A percentile compares a stretch with the other conserved stretches of the same genome.
phyloP scores from a whole-genome alignment of 1,140 invertebrate genomes.

The Bemisia tabaci region DNA sequence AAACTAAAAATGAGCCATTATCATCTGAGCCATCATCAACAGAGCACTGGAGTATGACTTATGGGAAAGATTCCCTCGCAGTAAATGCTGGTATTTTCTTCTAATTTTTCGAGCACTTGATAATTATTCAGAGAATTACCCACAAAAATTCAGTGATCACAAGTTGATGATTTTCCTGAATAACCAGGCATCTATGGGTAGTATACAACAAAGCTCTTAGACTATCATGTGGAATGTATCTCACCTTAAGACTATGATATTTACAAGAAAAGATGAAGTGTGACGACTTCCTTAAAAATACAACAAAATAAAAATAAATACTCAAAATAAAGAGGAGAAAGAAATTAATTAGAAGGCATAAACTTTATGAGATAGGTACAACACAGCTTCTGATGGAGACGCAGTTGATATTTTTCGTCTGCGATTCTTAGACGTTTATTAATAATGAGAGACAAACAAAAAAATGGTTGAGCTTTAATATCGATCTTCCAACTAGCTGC shows the following conservation, averaged over 20 bases:
- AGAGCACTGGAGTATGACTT: no score
- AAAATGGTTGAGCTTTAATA: not conserved
- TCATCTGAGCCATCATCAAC: no score
- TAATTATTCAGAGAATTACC: not conserved
- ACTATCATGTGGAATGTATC: not conserved
- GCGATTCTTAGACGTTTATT: no score
- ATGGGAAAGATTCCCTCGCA: no score
- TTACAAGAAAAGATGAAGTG: not conserved
- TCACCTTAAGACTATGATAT: not conserved
- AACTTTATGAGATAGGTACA: not conserved
- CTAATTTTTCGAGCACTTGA: no score
- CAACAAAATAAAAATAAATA: not conserved
- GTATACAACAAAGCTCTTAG: no score
- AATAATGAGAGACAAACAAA: no score
- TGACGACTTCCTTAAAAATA: not conserved
- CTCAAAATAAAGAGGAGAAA: not conserved
- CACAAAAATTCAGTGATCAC: not conserved
- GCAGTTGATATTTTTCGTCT: not conserved
- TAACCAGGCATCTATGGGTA: no score
- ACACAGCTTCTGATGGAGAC: not conserved
- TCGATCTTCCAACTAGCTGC: not conserved
- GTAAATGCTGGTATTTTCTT: no score
- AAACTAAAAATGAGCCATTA: no score
- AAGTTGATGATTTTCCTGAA: not conserved
- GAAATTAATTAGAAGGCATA: not conserved